Percentiles rank a stretch among this genome's conserved stretches.
These are phyloP conservation scores for Bombus superbus DNA, from an alignment of 1,140 invertebrate genomes.

Conservation along the genomic window DNA sequence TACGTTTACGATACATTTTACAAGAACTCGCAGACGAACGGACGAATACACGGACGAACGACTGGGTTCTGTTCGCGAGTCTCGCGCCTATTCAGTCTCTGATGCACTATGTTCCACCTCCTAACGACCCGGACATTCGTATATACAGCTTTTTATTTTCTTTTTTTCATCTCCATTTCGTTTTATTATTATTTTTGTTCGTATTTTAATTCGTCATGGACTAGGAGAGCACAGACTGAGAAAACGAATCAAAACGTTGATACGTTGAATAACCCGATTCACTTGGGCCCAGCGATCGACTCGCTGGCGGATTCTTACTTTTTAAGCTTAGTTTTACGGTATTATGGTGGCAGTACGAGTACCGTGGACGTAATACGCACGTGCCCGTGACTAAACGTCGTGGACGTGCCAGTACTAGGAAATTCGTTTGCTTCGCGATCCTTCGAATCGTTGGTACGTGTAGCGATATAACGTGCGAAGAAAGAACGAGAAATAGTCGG, in stretches of 20 bases:
- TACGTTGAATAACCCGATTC: constrained; percentile 61
- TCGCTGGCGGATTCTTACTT: constrained; percentile 62
- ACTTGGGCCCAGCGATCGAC: constrained; percentile 48
- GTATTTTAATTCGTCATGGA: constrained; percentile 72
- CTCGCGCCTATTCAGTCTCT: constrained; percentile 55
- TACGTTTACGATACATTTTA: constrained; percentile 73
- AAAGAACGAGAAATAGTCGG: background rate
- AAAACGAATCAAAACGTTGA: constrained; percentile 79
- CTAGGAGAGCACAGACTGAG: constrained; percentile 82
- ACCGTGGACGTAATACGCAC: background rate
- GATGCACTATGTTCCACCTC: constrained; percentile 57
- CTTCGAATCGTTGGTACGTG: background rate
- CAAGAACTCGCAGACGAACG: constrained; percentile 52
- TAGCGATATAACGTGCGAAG: background rate
- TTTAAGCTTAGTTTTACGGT: constrained; percentile 63
- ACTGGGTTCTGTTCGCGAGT: constrained; percentile 43
- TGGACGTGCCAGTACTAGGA: background rate
- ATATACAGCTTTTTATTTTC: constrained; percentile 49
- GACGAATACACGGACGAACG: constrained; percentile 1
- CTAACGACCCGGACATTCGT: constrained; percentile 52
- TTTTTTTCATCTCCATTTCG: constrained; percentile 6
- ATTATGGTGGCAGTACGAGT: constrained; percentile 57
- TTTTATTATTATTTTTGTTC: constrained; percentile 19
- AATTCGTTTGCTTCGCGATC: constrained; percentile 9
- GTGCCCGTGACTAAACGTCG: background rate